These are phyloP conservation scores for Crax fasciolata DNA, from an alignment of 2,797 vertebrate genomes.

Conservation along the genomic window DNA sequence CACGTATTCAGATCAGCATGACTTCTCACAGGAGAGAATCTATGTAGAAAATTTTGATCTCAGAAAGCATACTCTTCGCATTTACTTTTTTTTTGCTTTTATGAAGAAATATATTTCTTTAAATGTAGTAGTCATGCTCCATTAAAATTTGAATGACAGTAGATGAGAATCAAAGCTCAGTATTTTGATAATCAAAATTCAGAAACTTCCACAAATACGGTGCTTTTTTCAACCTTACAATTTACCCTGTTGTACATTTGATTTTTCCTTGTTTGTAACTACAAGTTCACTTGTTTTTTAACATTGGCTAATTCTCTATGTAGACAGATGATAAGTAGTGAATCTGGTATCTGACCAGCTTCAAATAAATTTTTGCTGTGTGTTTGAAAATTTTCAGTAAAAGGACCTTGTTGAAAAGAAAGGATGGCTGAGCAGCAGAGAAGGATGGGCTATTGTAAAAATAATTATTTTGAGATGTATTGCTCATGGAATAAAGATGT, in stretches of 20 bases:
- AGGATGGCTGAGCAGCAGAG: neutral
- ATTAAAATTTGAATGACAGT: neutral
- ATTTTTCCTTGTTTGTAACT: neutral
- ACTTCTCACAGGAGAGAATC: neutral
- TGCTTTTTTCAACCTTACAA: neutral
- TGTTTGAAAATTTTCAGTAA: neutral
- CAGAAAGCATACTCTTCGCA: neutral
- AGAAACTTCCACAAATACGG: neutral
- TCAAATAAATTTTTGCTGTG: neutral
- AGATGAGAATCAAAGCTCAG: neutral
- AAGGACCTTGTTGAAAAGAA: neutral
- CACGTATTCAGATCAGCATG: neutral
- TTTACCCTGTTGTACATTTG: neutral
- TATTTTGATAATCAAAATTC: neutral
- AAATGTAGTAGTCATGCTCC: neutral
- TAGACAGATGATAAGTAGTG: rapidly evolving
- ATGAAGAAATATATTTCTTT: neutral
- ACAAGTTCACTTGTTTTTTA: neutral
- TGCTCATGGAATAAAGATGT: neutral
- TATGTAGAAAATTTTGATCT: neutral
- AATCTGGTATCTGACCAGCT: neutral
- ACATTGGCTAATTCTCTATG: neutral
- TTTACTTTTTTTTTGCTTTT: neutral
- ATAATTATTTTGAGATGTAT: neutral
- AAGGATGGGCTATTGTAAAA: neutral